These are phyloP conservation scores for Calosoma granatense DNA, from an alignment of 1,140 invertebrate species.

Conservation along the genomic window DNA sequence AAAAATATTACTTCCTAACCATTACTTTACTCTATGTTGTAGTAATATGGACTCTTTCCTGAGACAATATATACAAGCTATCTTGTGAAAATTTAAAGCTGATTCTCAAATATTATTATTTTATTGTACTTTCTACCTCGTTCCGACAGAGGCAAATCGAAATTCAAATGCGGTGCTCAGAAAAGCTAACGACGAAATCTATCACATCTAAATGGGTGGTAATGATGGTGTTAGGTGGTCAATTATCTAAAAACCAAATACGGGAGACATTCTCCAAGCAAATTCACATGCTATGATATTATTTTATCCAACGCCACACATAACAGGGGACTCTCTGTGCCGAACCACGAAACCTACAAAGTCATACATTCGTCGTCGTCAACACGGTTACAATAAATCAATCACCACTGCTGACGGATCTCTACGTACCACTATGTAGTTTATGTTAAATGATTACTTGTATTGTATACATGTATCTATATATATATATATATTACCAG, in stretches of 20 bases:
- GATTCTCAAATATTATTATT: constrained; percentile 15
- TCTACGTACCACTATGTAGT: too few species aligned
- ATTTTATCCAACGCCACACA: too few species aligned
- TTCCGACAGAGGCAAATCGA: constrained; percentile 15
- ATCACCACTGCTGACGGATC: too few species aligned
- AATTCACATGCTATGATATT: constrained; percentile 2
- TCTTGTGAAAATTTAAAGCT: constrained; percentile 23
- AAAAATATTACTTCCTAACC: constrained; percentile 15
- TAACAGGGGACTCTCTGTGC: too few species aligned
- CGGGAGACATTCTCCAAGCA: constrained; percentile 10
- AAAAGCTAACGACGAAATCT: constrained; percentile 15
- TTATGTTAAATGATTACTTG: too few species aligned
- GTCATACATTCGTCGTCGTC: too few species aligned
- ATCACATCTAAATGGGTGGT: constrained; percentile 13
- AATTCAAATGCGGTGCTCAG: constrained; percentile 17
- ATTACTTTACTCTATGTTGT: constrained; percentile 17
- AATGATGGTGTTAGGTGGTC: constrained; percentile 13
- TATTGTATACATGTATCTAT: too few species aligned
- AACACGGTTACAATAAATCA: too few species aligned
- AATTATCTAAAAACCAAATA: constrained; percentile 16
- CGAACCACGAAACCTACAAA: too few species aligned
- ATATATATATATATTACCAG: too few species aligned
- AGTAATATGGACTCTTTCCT: constrained; percentile 20
- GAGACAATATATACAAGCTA: constrained; percentile 22
- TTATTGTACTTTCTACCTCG: constrained; percentile 20